Evolutionary conservation across 1,140 invertebrate species (phyloP).

Genomic region (Drosophila novamexicana): DNA sequence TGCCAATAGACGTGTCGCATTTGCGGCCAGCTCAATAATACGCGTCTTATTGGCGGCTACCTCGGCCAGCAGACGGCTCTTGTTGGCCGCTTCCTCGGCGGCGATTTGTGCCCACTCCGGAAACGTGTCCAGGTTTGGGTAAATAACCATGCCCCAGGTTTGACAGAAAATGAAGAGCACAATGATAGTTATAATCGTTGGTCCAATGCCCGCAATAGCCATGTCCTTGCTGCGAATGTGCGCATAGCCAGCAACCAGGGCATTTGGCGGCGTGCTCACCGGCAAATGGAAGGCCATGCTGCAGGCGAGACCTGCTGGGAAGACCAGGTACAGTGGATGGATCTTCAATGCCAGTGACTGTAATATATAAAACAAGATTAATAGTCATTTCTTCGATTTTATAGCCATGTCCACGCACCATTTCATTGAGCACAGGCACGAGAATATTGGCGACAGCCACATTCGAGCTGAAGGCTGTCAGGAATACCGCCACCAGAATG

Average conservation of each 20-base stretch:
- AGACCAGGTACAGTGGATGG: slow-evolving; percentile 94
- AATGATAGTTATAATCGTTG: slow-evolving; percentile 90
- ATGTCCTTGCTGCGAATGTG: slow-evolving; percentile 91
- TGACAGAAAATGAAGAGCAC: slow-evolving; percentile 89
- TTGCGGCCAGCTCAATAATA: slow-evolving; percentile 20
- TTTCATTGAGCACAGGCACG: slow-evolving; percentile 91
- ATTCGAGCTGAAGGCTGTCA: slow-evolving; percentile 94
- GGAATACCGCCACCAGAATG: slow-evolving; percentile 85
- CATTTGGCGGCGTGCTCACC: slow-evolving; percentile 95
- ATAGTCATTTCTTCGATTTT: neutral
- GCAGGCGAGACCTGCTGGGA: slow-evolving; percentile 92
- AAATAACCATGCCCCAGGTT: slow-evolving; percentile 87
- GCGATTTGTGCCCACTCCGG: slow-evolving; percentile 78
- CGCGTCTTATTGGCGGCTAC: slow-evolving; percentile 26
- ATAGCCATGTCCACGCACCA: slow-evolving; percentile 84
- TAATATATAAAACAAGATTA: slow-evolving; percentile 1
- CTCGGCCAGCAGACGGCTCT: slow-evolving; percentile 8
- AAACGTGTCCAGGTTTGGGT: slow-evolving; percentile 83
- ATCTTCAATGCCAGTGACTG: slow-evolving; percentile 86
- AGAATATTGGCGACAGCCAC: slow-evolving; percentile 93
- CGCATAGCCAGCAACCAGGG: slow-evolving; percentile 93
- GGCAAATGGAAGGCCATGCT: slow-evolving; percentile 91
- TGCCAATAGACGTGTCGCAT: slow-evolving; percentile 14
- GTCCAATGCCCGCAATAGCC: slow-evolving; percentile 90
- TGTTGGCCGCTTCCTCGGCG: slow-evolving; percentile 34